Base-by-base conservation (phyloP, 2,797 vertebrate genomes). In the Trachurus trachurus region DNA sequence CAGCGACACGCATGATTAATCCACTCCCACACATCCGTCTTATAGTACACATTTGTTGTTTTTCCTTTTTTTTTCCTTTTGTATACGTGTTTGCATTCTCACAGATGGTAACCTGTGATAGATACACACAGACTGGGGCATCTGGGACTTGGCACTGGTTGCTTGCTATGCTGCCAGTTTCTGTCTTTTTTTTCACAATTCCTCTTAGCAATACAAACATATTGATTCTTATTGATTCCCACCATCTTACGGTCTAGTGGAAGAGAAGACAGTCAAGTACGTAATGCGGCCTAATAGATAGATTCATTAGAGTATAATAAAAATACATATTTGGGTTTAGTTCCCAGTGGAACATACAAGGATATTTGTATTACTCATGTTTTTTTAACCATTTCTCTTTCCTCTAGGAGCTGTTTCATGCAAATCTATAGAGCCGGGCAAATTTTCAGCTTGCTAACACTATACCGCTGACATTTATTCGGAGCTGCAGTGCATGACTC, bases 381-480 rank as follows among this genome's bases (percentile, higher is more conserved):
- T 54, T 44, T 47, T 47, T 47, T 17, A 6, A 6, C 19, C 2
- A 6, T 60, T 60, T 78, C 73, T 68, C 21, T 79, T 29, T 60
- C 17, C 73, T 26, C 37, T 71, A 72, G 82, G 85, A 80, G 74
- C 70, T 39, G 26, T 82, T 89, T 87, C 62, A 64, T 78, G 77
- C 66, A 54, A 74, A 82, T 83, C 69, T 63, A 49, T 64, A 66
- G 76, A 78, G 60, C 16, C 45, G 52, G 60, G 80, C 79, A 83
- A 77, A 74, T 76, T 81, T 76, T 82, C 71, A 49, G 44, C 67
- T 66, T 40, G 39, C 84, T 80, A 81, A 87, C 80, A 74, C 53
- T n/a, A 74, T 66, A 71, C 63, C 22, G 70, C 76, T 88, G 88
- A 87, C 85, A 84, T 88, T 88, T 91, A 86, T 86, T 88, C 77